Evolutionary conservation across 2,113 vertebrate species (phyloP).

Genomic region (Heloderma charlesbogerti): DNA sequence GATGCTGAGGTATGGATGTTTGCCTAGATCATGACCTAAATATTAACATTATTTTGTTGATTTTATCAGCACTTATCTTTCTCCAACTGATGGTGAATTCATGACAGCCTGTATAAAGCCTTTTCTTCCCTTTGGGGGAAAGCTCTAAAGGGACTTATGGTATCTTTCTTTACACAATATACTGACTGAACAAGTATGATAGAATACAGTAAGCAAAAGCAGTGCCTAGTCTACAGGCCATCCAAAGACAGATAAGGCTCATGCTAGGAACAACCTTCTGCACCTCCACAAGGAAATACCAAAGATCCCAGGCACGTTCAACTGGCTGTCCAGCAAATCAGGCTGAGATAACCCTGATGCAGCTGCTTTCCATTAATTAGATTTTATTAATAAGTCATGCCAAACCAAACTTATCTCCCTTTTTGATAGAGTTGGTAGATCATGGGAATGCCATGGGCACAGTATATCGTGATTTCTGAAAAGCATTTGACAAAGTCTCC

Average conservation of each 20-base stretch:
- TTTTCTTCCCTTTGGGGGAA: background rate
- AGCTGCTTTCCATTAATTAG: background rate
- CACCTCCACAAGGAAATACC: background rate
- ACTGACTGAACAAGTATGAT: background rate
- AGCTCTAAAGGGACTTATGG: background rate
- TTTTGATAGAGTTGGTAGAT: background rate
- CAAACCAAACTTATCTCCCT: too few relatives aligned
- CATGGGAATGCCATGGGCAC: background rate
- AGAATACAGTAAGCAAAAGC: background rate
- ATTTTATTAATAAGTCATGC: background rate
- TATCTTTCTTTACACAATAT: background rate
- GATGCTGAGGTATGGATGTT: too few relatives aligned
- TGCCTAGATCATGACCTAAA: too few relatives aligned
- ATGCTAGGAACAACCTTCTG: background rate
- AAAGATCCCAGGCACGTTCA: background rate
- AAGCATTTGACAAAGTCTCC: background rate
- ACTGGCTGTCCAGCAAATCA: background rate
- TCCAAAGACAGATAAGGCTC: too few relatives aligned
- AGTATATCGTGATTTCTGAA: background rate
- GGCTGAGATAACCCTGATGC: background rate
- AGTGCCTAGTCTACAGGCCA: background rate
- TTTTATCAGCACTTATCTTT: background rate
- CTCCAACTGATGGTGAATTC: background rate
- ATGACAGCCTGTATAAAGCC: background rate
- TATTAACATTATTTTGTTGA: background rate